A percentile compares a stretch with the other conserved stretches of the same genome.
Evolutionary conservation across 2,113 vertebrate species (phyloP).

Genomic region (Chaetodon trifascialis): DNA sequence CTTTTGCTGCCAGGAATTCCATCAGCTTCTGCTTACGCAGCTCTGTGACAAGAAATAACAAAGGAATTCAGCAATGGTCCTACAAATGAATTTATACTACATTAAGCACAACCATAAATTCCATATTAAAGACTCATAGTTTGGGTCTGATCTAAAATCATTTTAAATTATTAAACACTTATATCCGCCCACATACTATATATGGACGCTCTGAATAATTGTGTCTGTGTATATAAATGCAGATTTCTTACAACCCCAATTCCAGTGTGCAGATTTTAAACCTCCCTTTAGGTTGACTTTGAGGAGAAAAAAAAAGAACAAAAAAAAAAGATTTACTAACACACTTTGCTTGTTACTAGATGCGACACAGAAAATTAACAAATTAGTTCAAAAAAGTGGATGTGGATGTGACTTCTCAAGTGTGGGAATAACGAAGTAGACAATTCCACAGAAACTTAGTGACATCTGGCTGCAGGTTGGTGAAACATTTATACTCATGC

Average conservation of each 20-base stretch:
- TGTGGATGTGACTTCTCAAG: neutral
- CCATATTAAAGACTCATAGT: neutral
- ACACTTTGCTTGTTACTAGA: too few species aligned
- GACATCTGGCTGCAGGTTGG: conserved; percentile 15
- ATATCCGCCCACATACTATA: too few species aligned
- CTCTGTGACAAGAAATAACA: conserved; percentile 59
- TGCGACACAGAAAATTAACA: neutral
- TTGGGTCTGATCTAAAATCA: too few species aligned
- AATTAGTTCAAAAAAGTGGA: too few species aligned
- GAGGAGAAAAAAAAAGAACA: too few species aligned
- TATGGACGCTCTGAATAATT: neutral
- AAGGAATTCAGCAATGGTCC: neutral
- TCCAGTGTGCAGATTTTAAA: neutral
- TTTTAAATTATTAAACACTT: too few species aligned
- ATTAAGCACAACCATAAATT: neutral
- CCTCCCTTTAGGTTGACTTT: neutral
- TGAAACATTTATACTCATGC: neutral
- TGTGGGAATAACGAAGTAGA: neutral
- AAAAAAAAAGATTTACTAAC: too few species aligned
- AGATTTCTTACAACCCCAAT: too few species aligned
- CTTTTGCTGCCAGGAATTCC: conserved; percentile 81
- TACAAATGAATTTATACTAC: neutral
- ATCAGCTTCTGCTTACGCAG: conserved; percentile 81
- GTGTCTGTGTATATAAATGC: neutral
- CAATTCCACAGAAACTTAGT: neutral